Base-by-base conservation (phyloP, 2,113 vertebrate genomes). In the Zapus hudsonius region DNA sequence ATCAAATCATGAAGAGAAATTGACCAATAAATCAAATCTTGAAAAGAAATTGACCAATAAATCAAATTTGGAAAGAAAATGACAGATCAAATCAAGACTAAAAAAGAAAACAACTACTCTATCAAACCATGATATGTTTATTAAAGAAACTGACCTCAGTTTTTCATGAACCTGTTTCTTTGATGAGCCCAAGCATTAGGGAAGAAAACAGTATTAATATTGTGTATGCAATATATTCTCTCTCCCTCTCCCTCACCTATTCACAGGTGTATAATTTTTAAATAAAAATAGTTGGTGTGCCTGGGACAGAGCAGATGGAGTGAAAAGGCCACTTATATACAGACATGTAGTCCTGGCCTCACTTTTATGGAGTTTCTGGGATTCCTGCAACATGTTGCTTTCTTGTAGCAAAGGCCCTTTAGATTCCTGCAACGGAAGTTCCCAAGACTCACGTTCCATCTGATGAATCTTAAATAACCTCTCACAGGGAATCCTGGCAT, bases 1-100 rank as follows among this genome's bases (percentile, higher is more conserved):
- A 98, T 97, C 96, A 98, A 97, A 97, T 97, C 97, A 96, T 92
- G 95, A 97, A 97, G 97, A 98, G 94, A 97, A 98, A 98, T 98
- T 98, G 86, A 95, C 96, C 93, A 96, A 93, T 97, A 95, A 93
- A 97, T 98, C 97, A 98, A 96, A 97, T 96, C 76, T 95, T 90
- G 93, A 97, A 96, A 97, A 97, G 96, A 92, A 98, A 97, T 98
- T 97, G 96, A 94, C 93, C 90, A 94, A 93, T 98, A 98, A 97
- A 97, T 98, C 96, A 98, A 97, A 97, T 96, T 90, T 96, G 81
- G 95, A 97, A 97, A 87, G 44, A 90, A 98, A 98, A 70, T 96
- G 97, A 96, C 59, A 75, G 95, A 97, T 96, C 66, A 97, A 98
- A 98, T 98, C 97, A 95, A 95, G 92, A 96, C 95, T 96, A 69